Evolutionary conservation across 64 coral and sea anemone genomes (phyloP), one percentile per base, ranked within the genome.

Genomic region (Cladopsammia gracilis): DNA sequence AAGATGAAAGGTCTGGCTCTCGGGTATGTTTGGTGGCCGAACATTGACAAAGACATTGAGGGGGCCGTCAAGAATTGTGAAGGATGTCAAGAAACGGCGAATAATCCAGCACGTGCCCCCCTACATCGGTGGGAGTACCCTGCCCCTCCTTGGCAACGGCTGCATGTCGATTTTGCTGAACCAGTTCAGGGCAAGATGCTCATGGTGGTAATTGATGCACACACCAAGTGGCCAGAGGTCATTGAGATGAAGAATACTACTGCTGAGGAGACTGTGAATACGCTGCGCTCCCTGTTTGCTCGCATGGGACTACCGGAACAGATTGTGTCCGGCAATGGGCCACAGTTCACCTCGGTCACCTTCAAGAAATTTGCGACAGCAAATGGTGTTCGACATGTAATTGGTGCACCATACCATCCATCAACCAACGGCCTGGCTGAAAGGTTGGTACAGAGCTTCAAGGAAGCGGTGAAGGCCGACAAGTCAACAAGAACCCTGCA

Each of bases 81-180:
- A 10, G 83, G 82, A 53, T 87, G 61, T 48, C 83, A 93, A 34
- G 72, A 93, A 69, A 50, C 70, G 50, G 83, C 91, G 2, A 62
- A 79, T 12, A n/a, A 86, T 71, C 84, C 66, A 87, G 42, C 64
- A 5, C 54, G 53, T 26, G 91, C 68, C 7, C 82, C 91, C 7
- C 56, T 86, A 10, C 81, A 93, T 22, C 10, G 91, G 52, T 93
- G 91, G 82, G 91, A 87, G 43, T 93, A 86, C 25, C 83, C 82
- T 25, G 70, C 48, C 62, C 47, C 43, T 48, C 54, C 82, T 13
- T 93, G 91, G 91, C 91, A 93, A 69, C 20, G 82, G 72, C 54
- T 93, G 52, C 91, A 93, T 49, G 59, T 93, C 56, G 91, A 93
- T 73, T 93, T n/a, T 69, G 72, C 58, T 22, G 91, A 61, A 0